Evolutionary conservation across 2,888 invertebrate species (phyloP).

Genomic region (Electrophaes corylata): DNA sequence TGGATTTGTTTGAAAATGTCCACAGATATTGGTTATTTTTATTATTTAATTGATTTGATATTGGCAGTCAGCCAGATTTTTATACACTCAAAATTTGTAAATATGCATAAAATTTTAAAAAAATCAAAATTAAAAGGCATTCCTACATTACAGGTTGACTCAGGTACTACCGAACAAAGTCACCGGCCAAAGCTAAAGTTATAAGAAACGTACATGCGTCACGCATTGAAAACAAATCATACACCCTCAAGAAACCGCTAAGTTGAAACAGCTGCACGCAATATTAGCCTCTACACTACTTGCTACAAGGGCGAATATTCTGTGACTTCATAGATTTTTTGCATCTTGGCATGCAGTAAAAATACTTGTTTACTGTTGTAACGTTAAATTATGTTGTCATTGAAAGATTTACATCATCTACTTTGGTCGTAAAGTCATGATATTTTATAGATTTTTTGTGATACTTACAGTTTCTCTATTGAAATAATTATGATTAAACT

Average conservation of each 20-base stretch:
- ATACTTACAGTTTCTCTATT: not conserved
- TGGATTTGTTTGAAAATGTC: no score
- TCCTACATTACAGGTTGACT: no score
- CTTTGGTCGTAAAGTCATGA: not conserved
- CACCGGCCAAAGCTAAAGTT: not conserved
- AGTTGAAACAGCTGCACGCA: conserved; percentile 2
- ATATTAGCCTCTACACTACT: not conserved
- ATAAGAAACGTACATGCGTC: conserved; percentile 12
- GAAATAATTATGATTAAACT: no score
- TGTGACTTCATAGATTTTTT: conserved; percentile 16
- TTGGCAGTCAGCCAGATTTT: no score
- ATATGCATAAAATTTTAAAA: no score
- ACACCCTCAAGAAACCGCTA: conserved; percentile 12
- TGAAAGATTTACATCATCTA: conserved; percentile 31
- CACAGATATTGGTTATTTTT: no score
- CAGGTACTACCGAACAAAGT: no score
- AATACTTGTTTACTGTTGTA: conserved; percentile 43
- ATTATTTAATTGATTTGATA: no score
- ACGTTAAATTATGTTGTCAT: conserved; percentile 38
- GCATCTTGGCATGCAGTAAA: conserved; percentile 35
- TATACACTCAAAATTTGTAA: no score
- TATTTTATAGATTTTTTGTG: conserved; percentile 1
- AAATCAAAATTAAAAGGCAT: no score
- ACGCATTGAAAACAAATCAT: conserved; percentile 33
- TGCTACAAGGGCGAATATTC: conserved; percentile 11